Conservation (phyloP, 2,797 vertebrate species). For the Rachycentron canadum region DNA sequence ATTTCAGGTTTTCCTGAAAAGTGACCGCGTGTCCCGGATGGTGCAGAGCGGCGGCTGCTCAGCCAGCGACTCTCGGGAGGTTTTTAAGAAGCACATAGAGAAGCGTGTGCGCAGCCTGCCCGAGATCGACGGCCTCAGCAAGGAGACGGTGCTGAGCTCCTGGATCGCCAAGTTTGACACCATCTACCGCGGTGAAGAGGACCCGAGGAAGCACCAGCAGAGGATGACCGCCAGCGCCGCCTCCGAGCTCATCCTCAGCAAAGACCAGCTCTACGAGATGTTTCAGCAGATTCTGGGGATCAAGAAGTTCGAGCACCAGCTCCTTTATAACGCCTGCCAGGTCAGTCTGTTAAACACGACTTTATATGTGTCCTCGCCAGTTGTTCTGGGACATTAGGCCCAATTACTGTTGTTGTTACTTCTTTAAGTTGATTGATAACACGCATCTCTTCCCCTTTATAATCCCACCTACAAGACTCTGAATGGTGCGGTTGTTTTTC, state of each 20-base stretch:
- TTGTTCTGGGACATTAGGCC: too few species aligned
- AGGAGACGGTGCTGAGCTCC: slow-evolving; percentile 98
- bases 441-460: too few species aligned
- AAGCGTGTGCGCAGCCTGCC: slow-evolving; percentile 97
- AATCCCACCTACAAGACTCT: too few species aligned
- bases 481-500: too few species aligned
- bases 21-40: slow-evolving; percentile 96
- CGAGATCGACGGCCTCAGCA: slow-evolving; percentile 97
- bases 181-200: slow-evolving; percentile 98
- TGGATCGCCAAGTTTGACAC: slow-evolving; percentile 99
- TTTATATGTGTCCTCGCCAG: too few species aligned
- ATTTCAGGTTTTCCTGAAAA: slow-evolving; percentile 95
- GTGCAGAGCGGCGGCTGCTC: slow-evolving; percentile 98
- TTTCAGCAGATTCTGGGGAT: slow-evolving; percentile 98
- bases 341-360: slow-evolving; percentile 78
- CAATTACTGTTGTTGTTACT: too few species aligned
- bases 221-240: slow-evolving; percentile 96
- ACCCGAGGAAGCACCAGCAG: slow-evolving; percentile 96
- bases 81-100: slow-evolving; percentile 99
- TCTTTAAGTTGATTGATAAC: too few species aligned
- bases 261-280: slow-evolving; percentile 99
- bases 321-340: slow-evolving; percentile 98
- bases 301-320: slow-evolving; percentile 99
- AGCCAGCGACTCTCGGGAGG: slow-evolving; percentile 94
- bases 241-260: slow-evolving; percentile 98